Evolutionary conservation across 2,888 invertebrate species (phyloP).

Genomic region (Automeris io): DNA sequence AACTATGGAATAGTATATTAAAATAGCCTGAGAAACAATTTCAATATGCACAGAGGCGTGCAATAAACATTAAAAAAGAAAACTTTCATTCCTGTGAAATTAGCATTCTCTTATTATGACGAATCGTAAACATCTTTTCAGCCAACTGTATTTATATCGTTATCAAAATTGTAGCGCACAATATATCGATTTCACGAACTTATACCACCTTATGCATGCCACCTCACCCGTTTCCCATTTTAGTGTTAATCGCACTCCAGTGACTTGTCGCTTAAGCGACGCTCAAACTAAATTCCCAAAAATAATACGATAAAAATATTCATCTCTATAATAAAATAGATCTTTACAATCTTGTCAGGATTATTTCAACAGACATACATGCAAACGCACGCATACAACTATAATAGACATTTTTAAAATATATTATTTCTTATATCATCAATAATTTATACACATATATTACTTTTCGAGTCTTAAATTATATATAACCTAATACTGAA

Average conservation of each 20-base stretch:
- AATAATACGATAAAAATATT: conserved; percentile 43
- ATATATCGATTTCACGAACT: no score
- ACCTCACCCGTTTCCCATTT: no score
- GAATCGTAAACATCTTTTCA: no score
- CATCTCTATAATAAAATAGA: conserved; percentile 52
- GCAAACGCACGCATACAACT: conserved; percentile 9
- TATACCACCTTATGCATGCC: no score
- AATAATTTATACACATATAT: conserved; percentile 27
- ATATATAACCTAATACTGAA: conserved; percentile 66
- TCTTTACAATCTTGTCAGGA: conserved; percentile 28
- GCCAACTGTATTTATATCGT: no score
- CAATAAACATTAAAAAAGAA: no score
- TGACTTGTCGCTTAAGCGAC: conserved; percentile 3
- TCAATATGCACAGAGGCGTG: neutral
- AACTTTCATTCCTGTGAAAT: no score
- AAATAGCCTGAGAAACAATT: conserved; percentile 9
- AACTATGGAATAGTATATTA: conserved; percentile 10
- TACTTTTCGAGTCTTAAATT: conserved; percentile 64
- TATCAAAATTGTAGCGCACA: no score
- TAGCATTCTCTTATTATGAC: no score
- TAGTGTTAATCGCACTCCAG: no score
- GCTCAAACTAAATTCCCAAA: conserved; percentile 48
- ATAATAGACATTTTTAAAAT: conserved; percentile 22
- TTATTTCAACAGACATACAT: conserved; percentile 32
- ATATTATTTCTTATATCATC: conserved; percentile 14